Percentiles rank a stretch among this genome's conserved stretches.
These are phyloP conservation scores for Formicarius rufipectus DNA, from an alignment of 2,113 vertebrate genomes.

Conservation along the genomic window DNA sequence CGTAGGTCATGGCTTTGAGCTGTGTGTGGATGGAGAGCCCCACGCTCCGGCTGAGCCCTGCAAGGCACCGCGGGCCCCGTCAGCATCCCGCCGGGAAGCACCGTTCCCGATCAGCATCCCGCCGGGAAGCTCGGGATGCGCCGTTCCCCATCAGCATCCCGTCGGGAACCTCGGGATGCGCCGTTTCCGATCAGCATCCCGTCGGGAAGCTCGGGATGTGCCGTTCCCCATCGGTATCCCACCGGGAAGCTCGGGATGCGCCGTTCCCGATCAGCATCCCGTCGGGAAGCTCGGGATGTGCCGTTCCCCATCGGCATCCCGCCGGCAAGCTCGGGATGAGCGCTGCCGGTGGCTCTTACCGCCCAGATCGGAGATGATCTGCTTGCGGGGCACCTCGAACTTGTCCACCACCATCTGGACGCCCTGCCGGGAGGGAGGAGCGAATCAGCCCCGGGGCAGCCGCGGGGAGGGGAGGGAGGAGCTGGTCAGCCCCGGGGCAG, in stretches of 20 bases:
- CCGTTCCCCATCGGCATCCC: neutral
- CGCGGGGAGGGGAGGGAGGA: neutral
- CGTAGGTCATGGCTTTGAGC: slow-evolving; percentile 39
- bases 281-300: too few species aligned
- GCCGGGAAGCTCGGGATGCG: too few species aligned
- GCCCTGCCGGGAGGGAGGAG: slow-evolving; percentile 23
- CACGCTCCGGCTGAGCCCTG: slow-evolving; percentile 58
- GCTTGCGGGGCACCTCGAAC: slow-evolving; percentile 61
- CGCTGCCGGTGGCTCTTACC: slow-evolving; percentile 11
- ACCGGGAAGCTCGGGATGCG: too few species aligned
- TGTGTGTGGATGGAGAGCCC: slow-evolving; percentile 51
- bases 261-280: too few species aligned
- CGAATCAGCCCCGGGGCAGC: rapidly evolving
- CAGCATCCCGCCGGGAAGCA: too few species aligned
- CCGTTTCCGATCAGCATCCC: too few species aligned
- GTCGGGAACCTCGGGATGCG: too few species aligned
- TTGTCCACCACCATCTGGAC: slow-evolving; percentile 60
- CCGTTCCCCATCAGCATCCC: too few species aligned
- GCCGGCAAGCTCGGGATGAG: rapidly evolving
- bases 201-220: too few species aligned
- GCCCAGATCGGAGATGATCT: slow-evolving; percentile 36
- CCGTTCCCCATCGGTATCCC: too few species aligned
- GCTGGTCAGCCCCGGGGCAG: neutral
- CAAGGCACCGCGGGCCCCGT: neutral
- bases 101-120: too few species aligned